phyloP scores from a whole-genome alignment of 2,113 vertebrate species.

The Zapornia atra region DNA sequence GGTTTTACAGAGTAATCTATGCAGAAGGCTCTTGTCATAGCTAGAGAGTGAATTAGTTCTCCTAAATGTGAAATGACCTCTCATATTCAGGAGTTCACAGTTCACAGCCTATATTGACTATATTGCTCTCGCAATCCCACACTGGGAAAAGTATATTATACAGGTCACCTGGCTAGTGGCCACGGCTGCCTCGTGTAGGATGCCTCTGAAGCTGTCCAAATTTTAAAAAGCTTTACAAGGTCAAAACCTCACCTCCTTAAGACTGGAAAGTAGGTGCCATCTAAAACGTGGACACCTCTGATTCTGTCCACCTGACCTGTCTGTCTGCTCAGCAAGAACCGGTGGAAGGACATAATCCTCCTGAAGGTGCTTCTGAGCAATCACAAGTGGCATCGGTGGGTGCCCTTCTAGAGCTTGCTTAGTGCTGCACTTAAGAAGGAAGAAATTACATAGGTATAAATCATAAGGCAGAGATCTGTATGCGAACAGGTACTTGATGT shows the following conservation, averaged over 20 bases:
- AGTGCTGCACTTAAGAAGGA: background rate
- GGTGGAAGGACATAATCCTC: background rate
- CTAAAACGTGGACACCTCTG: background rate
- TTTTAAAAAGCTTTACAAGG: background rate
- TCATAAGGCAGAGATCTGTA: background rate
- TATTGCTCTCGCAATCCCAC: background rate
- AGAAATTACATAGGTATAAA: background rate
- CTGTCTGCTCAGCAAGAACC: background rate
- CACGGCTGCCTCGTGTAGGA: background rate
- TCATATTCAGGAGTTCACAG: background rate
- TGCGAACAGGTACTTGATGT: background rate
- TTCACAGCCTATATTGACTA: background rate
- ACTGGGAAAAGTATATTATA: background rate
- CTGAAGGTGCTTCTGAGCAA: background rate
- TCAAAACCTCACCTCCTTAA: background rate
- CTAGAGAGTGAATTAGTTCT: background rate
- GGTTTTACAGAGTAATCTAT: background rate
- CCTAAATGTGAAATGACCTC: background rate
- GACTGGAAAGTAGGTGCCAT: background rate
- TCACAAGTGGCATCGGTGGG: background rate
- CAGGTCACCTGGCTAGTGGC: background rate
- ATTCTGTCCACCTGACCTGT: background rate
- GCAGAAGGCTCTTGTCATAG: background rate
- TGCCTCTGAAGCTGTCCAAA: background rate
- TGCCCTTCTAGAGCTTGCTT: background rate